Base-by-base conservation (phyloP, 1,140 invertebrate genomes). In the Bemisia tabaci region DNA sequence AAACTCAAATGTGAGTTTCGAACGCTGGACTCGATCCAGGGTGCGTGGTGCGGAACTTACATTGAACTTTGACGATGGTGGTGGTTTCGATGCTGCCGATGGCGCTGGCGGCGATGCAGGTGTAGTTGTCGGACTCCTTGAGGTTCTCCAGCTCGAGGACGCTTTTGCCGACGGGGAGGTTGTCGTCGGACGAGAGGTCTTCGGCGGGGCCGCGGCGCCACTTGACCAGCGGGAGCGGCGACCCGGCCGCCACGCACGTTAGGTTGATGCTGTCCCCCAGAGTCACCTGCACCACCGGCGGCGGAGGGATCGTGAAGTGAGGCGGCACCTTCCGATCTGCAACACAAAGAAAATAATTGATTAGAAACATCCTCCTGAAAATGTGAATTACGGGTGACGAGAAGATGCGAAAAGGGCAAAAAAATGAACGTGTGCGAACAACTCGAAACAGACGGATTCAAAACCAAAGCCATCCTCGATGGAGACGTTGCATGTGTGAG, bases 141-240 rank as follows among this genome's bases (percentile, higher is more conserved):
- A 98, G 91, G 73, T 95, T 87, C 17, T 83, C 87, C 69, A 98
- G 75, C 67, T 86, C 82, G 22, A 99, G 68, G 12, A 95, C 87
- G 80, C 97, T 98, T 60, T 84, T 84, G 0, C 90, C 90, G 17
- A 92, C 85, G 0, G 90, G 89, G 59, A 92, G 83, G 70, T 92
- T 86, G 76, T 94, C 90, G 75, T 92, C 88, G 0, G 90, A 89
- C 0, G 90, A 92, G 23, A 94, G 76, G 77, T 93, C 91, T 73
- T 85, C 84, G 2, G 84, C 85, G 22, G 84, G 79, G 74, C 89
- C 94, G 79, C 92, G 91, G 67, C 90, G 85, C 95, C 95, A 99
- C 78, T 93, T 95, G 62, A 99, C 94, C 72, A 86, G 89, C 0
- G 97, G 97, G 94, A 98, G 97, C 0, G 97, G 97, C 0, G 95